A percentile compares a stretch with the other conserved stretches of the same genome.
Evolutionary conservation across 2,797 vertebrate genomes (phyloP).

Genomic region (Esox masquinongy): DNA sequence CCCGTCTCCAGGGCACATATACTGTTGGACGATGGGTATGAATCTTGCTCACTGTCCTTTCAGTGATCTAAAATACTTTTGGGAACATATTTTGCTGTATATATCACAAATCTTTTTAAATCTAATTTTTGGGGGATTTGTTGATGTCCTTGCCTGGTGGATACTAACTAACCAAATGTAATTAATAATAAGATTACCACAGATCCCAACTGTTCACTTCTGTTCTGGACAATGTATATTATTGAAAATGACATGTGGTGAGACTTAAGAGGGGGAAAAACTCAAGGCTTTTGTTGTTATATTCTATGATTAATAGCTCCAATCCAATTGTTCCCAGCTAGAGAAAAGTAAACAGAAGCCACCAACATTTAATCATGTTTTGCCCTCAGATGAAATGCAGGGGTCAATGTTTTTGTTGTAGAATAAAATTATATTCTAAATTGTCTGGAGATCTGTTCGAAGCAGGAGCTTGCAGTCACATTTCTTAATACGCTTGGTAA

Average conservation of each 20-base stretch:
- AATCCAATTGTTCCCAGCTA: not conserved
- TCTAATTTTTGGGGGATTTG: not conserved
- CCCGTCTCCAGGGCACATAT: too few relatives aligned
- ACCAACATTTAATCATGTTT: not conserved
- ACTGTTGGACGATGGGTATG: too few relatives aligned
- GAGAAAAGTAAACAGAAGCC: not conserved
- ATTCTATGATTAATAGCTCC: constrained; percentile 1
- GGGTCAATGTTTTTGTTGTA: not conserved
- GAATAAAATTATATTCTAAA: not conserved
- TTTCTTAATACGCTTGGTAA: not conserved
- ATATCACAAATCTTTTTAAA: not conserved
- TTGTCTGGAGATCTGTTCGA: not conserved
- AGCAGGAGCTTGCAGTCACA: not conserved
- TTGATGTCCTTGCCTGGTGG: not conserved
- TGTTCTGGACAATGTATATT: not conserved
- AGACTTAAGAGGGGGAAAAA: not conserved
- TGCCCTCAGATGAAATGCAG: not conserved
- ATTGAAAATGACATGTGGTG: not conserved
- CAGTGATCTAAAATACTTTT: too few relatives aligned
- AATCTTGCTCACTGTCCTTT: too few relatives aligned
- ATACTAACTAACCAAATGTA: not conserved
- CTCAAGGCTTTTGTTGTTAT: not conserved
- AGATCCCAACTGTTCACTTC: not conserved
- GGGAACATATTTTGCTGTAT: too few relatives aligned
- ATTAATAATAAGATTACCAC: not conserved